Evolutionary conservation across 2,888 invertebrate species (phyloP).

Genomic region (Philaethria dido): DNA sequence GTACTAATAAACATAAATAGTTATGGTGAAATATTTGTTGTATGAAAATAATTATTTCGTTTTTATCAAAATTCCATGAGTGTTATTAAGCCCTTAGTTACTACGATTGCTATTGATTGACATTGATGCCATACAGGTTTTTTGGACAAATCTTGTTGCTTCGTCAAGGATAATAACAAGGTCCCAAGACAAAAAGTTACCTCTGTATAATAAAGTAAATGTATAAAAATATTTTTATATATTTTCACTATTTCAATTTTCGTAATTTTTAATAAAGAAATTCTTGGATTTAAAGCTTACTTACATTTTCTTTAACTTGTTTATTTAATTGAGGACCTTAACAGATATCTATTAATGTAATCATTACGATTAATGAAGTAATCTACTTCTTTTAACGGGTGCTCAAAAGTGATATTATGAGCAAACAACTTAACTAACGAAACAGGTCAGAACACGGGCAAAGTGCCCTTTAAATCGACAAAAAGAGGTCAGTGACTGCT

Average conservation of each 20-base stretch:
- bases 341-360: background rate
- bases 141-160: background rate
- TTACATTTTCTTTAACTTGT: no score
- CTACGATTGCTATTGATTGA: background rate
- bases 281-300: no score
- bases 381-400: background rate
- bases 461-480: constrained; percentile 60
- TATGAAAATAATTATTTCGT: background rate
- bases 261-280: no score
- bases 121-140: background rate
- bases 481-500: constrained; percentile 80
- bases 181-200: background rate
- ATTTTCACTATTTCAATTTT: no score
- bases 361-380: background rate
- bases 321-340: no score
- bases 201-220: background rate
- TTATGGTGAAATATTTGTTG: background rate
- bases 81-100: no score
- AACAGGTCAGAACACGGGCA: constrained; percentile 72
- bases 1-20: constrained; percentile 3
- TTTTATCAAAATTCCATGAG: background rate
- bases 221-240: no score
- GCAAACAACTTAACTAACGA: constrained; percentile 44
- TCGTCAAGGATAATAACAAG: background rate
- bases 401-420: constrained; percentile 11